Evolutionary conservation across 2,113 vertebrate species (phyloP).

Genomic region (Mirounga angustirostris): DNA sequence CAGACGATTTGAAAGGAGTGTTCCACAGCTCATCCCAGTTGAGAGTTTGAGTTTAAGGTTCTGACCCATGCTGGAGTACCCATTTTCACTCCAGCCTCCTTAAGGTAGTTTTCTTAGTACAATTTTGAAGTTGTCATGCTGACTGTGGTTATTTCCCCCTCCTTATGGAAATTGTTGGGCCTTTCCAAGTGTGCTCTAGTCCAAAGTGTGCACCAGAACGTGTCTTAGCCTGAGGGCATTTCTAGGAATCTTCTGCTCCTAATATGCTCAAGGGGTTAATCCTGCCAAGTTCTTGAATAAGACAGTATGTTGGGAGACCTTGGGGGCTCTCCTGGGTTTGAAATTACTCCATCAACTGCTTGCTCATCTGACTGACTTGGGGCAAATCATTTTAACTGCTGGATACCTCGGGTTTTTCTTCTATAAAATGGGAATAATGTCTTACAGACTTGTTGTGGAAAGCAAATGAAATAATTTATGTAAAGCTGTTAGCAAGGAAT

Average conservation of each 20-base stretch:
- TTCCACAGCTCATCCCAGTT: background rate
- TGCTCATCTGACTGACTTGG: background rate
- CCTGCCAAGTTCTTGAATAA: background rate
- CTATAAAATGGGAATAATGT: background rate
- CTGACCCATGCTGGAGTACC: background rate
- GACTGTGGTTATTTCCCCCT: background rate
- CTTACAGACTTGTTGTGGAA: background rate
- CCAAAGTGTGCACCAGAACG: background rate
- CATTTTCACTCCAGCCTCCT: background rate
- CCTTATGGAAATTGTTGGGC: background rate
- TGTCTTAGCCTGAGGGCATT: background rate
- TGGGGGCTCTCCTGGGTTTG: background rate
- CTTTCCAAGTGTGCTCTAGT: background rate
- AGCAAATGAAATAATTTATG: background rate
- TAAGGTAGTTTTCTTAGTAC: background rate
- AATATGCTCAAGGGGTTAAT: background rate
- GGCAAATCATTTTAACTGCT: background rate
- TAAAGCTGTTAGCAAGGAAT: background rate
- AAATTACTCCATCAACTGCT: background rate
- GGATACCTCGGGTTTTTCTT: background rate
- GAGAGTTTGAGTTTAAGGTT: constrained; percentile 7
- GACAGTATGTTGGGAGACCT: background rate
- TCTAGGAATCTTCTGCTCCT: background rate
- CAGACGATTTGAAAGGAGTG: background rate
- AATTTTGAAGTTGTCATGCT: background rate